phyloP scores from a whole-genome alignment of 2,888 invertebrate genomes.

The Calephelis perditalis region DNA sequence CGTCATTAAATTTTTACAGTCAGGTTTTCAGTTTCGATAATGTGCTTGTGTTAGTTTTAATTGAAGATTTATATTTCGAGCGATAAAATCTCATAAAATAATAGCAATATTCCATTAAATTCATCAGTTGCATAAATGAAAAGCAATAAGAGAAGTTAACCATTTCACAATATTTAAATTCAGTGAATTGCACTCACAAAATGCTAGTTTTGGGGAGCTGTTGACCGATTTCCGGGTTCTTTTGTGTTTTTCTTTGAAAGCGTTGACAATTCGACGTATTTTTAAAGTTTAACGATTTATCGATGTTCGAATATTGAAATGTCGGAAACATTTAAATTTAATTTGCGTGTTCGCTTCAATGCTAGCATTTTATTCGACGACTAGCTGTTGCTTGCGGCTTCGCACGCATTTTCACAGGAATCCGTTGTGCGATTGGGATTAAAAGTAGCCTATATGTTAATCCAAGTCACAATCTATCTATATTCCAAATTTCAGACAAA shows the following conservation, averaged over 20 bases:
- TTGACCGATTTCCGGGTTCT: slow-evolving; percentile 18
- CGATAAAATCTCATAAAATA: too few relatives aligned
- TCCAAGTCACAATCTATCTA: too few relatives aligned
- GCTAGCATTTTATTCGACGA: background rate
- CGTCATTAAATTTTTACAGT: too few relatives aligned
- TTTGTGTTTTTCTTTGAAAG: slow-evolving; percentile 19
- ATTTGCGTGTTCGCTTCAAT: background rate
- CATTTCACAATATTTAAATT: slow-evolving; percentile 1
- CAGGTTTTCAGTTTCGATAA: too few relatives aligned
- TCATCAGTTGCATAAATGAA: background rate
- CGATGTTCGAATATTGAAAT: slow-evolving; percentile 6
- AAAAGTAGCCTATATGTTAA: too few relatives aligned
- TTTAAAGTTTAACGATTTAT: slow-evolving; percentile 16
- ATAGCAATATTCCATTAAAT: too few relatives aligned
- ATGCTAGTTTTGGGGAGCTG: slow-evolving; percentile 8
- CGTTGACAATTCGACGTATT: slow-evolving; percentile 19
- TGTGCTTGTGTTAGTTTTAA: too few relatives aligned
- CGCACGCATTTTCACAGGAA: too few relatives aligned
- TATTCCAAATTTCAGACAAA: too few relatives aligned
- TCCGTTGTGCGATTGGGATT: too few relatives aligned
- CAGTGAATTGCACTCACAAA: slow-evolving; percentile 6
- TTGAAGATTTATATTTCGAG: too few relatives aligned
- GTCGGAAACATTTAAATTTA: slow-evolving; percentile 9
- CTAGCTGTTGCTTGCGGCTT: background rate
- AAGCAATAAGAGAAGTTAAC: background rate